Base-by-base conservation (phyloP, 1,140 invertebrate genomes). In the Myzus persicae region DNA sequence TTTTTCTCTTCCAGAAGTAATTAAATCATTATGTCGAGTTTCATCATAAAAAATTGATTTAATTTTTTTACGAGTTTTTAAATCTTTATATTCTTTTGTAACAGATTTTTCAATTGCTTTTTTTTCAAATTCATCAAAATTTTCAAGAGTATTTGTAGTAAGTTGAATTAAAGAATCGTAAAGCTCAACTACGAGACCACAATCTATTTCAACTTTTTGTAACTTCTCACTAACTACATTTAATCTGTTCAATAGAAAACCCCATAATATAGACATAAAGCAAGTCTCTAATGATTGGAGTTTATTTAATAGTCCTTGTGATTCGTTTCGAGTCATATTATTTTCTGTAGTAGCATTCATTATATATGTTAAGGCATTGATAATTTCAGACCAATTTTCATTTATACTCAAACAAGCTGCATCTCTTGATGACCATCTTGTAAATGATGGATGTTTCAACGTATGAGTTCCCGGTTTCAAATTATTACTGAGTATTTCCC, bases 381-480 rank as follows among this genome's bases (percentile, higher is more conserved):
- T 89, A n/a, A 89, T 89, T 54, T 89, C 88, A 89, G 46, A 89
- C 88, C 88, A 89, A 51, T 48, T 51, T 85, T 85, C 82, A 90
- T 90, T 90, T 24, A 85, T 85, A 85, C 82, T 85, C 82, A 85
- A 90, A 87, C 93, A 94, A 93, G 93, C 93, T 88, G 93, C 92
- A 81, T 92, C 38, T 76, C 90, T 46, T 51, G 54, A 42, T 92
- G 59, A 67, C 93, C 93, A 94, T 81, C 90, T 91, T 88, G 93
- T 94, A 87, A 38, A 44, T n/a, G 92, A 85, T 48, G 91, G 67
- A 40, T 88, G 91, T 59, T 94, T 92, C 26, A 36, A 88, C 44
- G 54, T 93, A 87, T 91, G 38, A 44, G 67, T 67, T 46, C 67
- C 87, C 46, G 59, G 31, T 42, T 67, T 94, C 90, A 67, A 92